Percentiles rank a stretch among this genome's conserved stretches.
Evolutionary conservation across 1,140 invertebrate genomes (phyloP).

Genomic region (Acromyrmex heyeri): DNA sequence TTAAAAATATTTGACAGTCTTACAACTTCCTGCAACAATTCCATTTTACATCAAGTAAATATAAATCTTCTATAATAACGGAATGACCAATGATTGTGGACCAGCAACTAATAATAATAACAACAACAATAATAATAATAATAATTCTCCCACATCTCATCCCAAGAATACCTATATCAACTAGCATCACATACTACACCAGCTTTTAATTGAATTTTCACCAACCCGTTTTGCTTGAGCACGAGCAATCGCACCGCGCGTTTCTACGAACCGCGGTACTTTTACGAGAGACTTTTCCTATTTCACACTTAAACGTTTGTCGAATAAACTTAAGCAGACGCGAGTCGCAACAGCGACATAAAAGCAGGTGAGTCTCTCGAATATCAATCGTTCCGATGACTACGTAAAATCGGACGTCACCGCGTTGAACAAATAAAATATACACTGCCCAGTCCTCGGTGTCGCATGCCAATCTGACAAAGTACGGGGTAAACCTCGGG

Average conservation of each 20-base stretch:
- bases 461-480: conserved; percentile 78
- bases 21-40: background rate
- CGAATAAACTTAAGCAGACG: background rate
- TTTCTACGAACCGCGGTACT: conserved; percentile 43
- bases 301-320: background rate
- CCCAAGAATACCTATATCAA: background rate
- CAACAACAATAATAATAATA: background rate
- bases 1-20: background rate
- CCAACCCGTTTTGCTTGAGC: conserved; percentile 47
- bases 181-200: conserved; percentile 30
- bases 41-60: background rate
- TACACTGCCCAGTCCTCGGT: conserved; percentile 66
- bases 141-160: background rate
- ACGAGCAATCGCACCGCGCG: conserved; percentile 51
- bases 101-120: background rate
- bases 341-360: conserved; percentile 17
- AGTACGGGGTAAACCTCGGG: conserved; percentile 79
- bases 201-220: conserved; percentile 35
- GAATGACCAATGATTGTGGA: background rate
- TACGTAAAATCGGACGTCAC: conserved; percentile 38
- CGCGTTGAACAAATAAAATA: conserved; percentile 38
- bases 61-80: background rate
- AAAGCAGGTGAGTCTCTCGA: conserved; percentile 57
- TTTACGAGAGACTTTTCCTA: conserved; percentile 46
- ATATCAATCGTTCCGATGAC: conserved; percentile 1